Base-by-base conservation (phyloP, 2,888 invertebrate genomes). In the Copidosoma aretas region DNA sequence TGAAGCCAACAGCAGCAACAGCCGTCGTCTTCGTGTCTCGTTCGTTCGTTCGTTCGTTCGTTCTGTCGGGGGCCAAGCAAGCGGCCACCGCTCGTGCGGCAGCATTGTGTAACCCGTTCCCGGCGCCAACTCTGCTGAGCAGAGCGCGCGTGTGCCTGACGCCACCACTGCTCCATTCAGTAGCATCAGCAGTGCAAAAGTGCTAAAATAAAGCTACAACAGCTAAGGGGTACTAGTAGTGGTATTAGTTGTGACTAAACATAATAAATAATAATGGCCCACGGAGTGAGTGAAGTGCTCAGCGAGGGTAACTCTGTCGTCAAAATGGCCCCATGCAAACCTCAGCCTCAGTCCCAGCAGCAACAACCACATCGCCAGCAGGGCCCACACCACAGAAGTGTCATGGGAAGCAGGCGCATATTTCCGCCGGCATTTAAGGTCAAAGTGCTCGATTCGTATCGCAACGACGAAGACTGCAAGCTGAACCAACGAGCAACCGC, bases 401-500 rank as follows among this genome's bases (percentile, higher is more conserved):
- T 81, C 62, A 91, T 93, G 86, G 94, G 94, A 71, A 93, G 93
- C 75, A 88, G 94, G 75, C 90, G 94, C 74, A 94, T 94, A 80
- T 95, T 94, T 84, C 91, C 94, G 80, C 93, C 94, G 77, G 91
- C 93, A 84, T 95, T 94, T 84, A 95, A 94, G 84, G 87, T 94
- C 75, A 93, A 93, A 87, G 94, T 95, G 76, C 87, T 94, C 74
- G 93, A 94, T 83, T 94, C 94, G 56, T 95, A 94, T 83, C 88
- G 94, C 74, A 89, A 91, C 77, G 94, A 95, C 82, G 88, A 90
- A 54, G 94, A 94, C 82, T 94, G 94, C 84, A 91, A 93, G 79
- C 94, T 94, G 61, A 95, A 94, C 84, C 94, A 94, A 83, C 88
- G 94, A 63, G 94, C 94, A 3, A 95, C 94, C 21, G 94, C 94